Percentiles rank a stretch among this genome's conserved stretches.
Conservation (phyloP, 2,797 vertebrate species). For the Molossus alvarezi region DNA sequence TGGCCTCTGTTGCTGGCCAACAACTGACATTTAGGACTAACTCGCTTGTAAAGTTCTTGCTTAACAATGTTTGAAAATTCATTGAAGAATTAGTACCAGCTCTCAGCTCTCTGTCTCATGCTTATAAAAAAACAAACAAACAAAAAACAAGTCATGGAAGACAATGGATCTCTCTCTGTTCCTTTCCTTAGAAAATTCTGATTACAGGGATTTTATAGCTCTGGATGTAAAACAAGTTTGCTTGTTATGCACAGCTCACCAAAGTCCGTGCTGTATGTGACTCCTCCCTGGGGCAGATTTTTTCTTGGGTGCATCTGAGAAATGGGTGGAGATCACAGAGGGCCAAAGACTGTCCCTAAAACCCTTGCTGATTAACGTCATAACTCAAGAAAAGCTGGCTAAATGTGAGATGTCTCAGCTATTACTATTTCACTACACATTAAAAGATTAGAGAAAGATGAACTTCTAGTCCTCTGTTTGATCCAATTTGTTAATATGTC, state of each 20-base stretch:
- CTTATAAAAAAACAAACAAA: neutral
- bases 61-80: conserved; percentile 46
- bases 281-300: neutral
- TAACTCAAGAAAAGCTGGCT: neutral
- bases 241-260: neutral
- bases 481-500: conserved; percentile 12
- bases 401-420: neutral
- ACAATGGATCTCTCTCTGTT: neutral
- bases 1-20: neutral
- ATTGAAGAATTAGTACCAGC: conserved; percentile 39
- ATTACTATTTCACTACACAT: neutral
- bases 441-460: neutral
- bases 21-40: conserved; percentile 54
- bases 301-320: neutral
- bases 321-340: neutral
- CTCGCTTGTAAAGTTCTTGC: conserved; percentile 12
- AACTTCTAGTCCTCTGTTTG: conserved; percentile 12
- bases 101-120: neutral
- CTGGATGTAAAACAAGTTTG: neutral
- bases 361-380: neutral
- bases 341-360: neutral
- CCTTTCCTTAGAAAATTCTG: conserved; percentile 33
- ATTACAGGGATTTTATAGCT: neutral
- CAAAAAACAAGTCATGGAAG: neutral
- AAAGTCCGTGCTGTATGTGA: neutral